phyloP scores from a whole-genome alignment of 1,140 invertebrate species.

The Leptinotarsa defecta region DNA sequence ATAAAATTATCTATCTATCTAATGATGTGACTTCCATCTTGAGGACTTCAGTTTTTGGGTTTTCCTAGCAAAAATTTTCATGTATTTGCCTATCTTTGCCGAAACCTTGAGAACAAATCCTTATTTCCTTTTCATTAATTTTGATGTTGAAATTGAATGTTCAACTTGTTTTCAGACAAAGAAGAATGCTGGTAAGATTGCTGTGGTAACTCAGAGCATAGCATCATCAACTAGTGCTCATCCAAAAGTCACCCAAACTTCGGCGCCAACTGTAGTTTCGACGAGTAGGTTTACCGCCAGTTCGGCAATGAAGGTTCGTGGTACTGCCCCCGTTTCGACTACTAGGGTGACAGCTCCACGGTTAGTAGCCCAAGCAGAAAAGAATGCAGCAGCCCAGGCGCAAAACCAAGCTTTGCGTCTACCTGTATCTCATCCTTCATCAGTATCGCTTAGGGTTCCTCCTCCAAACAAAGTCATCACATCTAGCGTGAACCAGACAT shows the following conservation, averaged over 20 bases:
- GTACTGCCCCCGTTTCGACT: slow-evolving; percentile 53
- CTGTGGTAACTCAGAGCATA: slow-evolving; percentile 36
- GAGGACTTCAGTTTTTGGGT: too few relatives aligned
- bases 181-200: slow-evolving; percentile 50
- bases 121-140: too few relatives aligned
- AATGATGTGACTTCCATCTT: too few relatives aligned
- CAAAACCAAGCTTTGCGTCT: slow-evolving; percentile 26
- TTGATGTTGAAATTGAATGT: too few relatives aligned
- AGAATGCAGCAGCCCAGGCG: slow-evolving; percentile 44
- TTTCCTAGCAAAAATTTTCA: too few relatives aligned
- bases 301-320: slow-evolving; percentile 52
- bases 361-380: slow-evolving; percentile 59
- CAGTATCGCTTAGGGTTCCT: slow-evolving; percentile 51
- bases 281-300: slow-evolving; percentile 41
- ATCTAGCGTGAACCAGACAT: slow-evolving; percentile 13
- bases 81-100: too few relatives aligned
- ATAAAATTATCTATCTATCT: too few relatives aligned
- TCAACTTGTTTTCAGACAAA: slow-evolving; percentile 45
- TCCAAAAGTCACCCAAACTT: slow-evolving; percentile 34
- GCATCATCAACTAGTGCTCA: slow-evolving; percentile 39
- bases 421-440: slow-evolving; percentile 41
- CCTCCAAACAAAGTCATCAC: slow-evolving; percentile 1
- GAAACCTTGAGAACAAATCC: too few relatives aligned
- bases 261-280: slow-evolving; percentile 27
- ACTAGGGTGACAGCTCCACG: slow-evolving; percentile 61